Base-by-base conservation (phyloP, 1,140 invertebrate species). In the Temnothorax longispinosus region DNA sequence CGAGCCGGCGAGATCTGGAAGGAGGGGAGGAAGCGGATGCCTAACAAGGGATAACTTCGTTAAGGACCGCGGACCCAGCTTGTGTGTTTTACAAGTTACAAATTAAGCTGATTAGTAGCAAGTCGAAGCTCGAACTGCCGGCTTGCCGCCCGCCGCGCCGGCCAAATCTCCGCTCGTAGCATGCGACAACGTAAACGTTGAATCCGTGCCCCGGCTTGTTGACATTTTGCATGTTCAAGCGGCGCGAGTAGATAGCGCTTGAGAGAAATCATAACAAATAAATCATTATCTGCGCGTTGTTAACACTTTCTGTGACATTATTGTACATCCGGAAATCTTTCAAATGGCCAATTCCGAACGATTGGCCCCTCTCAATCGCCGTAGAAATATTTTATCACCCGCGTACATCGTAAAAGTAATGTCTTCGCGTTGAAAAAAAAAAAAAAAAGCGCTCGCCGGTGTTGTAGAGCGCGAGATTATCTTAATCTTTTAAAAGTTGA, bases 81-180 rank as follows among this genome's bases (percentile, higher is more conserved):
- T 95, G 95, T 95, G 94, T 95, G 94, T 95, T 95, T 95, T 95
- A 95, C 94, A 95, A 95, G 94, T 95, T 95, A 95, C 93, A 93
- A 95, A 95, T 95, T 94, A 95, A 93, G 94, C 94, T 95, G 95
- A 95, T 95, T 95, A 95, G 94, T 93, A 93, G 85, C 78, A 90
- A 92, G 88, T 90, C 82, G 87, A 85, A 85, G 81, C 86, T 85
- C 62, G 86, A 74, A 91, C 78, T 62, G 80, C 77, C 78, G 38
- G 87, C 82, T 67, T 62, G 84, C 67, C 74, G 52, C 65, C 80
- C 27, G 27, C 27, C 6, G 4, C n/a, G 81, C 47, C 67, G 80
- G 69, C 54, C 69, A 50, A 89, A 89, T 87, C 76, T 77, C 69
- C 74, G 76, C 72, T 21, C 41, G 67, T 62, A 13, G 54, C 47